Evolutionary conservation across 2,113 vertebrate species (phyloP).

Genomic region (Corythornis vintsioides): DNA sequence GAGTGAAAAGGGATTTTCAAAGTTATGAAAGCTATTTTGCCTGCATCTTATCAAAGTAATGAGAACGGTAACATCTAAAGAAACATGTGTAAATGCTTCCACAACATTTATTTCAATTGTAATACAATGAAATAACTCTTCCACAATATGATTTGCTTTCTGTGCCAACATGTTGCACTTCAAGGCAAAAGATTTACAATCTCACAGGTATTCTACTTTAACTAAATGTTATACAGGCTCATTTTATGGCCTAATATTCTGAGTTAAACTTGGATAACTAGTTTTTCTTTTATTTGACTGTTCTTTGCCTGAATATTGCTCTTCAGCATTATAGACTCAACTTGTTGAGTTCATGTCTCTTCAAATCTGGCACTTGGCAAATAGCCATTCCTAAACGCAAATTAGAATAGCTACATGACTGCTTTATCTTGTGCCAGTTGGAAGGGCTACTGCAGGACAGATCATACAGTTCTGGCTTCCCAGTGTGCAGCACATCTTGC

Average conservation of each 20-base stretch:
- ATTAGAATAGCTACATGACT: background rate
- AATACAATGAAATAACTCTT: constrained; percentile 61
- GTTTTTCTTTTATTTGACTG: background rate
- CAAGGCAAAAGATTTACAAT: constrained; percentile 50
- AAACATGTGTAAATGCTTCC: constrained; percentile 60
- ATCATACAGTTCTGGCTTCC: background rate
- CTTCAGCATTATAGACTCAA: background rate
- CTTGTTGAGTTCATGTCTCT: background rate
- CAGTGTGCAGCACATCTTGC: background rate
- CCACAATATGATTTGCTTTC: constrained; percentile 14
- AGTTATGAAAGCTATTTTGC: constrained; percentile 40
- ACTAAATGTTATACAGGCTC: background rate
- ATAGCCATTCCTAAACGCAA: background rate
- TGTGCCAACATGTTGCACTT: constrained; percentile 28
- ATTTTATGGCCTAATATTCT: constrained; percentile 12
- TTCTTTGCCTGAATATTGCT: background rate
- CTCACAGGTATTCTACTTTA: constrained; percentile 33
- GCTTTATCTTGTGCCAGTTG: background rate
- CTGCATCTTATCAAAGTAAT: constrained; percentile 55
- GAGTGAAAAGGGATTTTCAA: constrained; percentile 28
- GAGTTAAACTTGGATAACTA: background rate
- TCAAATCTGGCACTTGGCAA: background rate
- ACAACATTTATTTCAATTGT: constrained; percentile 52
- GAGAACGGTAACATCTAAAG: constrained; percentile 19
- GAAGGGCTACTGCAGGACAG: background rate